Evolutionary conservation across 2,113 vertebrate genomes (phyloP).

Genomic region (Ochotona princeps): DNA sequence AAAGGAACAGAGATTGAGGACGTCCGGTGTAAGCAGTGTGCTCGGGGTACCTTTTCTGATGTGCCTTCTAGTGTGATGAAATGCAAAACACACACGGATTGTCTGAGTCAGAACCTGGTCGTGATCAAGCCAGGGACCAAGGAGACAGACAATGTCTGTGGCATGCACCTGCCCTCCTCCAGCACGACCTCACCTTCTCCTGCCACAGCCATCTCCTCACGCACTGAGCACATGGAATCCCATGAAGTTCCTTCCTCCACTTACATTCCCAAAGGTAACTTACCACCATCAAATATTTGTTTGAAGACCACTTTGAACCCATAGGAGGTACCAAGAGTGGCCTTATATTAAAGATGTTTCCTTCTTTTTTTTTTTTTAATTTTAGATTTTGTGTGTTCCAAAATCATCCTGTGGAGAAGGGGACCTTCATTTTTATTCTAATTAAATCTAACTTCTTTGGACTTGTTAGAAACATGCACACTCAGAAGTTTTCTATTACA

Average conservation of each 20-base stretch:
- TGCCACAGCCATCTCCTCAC: constrained; percentile 64
- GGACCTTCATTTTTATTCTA: not conserved
- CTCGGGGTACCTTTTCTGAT: constrained; percentile 93
- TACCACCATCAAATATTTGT: not conserved
- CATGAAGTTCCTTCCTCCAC: constrained; percentile 78
- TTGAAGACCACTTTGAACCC: constrained; percentile 12
- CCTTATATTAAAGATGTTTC: not conserved
- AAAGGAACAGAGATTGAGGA: constrained; percentile 92
- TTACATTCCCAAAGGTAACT: constrained; percentile 87
- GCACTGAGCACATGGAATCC: constrained; percentile 65
- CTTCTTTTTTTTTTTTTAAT: not conserved
- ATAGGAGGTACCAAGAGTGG: not conserved
- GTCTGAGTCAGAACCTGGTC: constrained; percentile 89
- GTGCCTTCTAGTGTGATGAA: constrained; percentile 89
- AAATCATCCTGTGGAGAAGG: constrained; percentile 14
- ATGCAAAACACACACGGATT: constrained; percentile 93
- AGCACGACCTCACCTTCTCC: constrained; percentile 72
- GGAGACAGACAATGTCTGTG: constrained; percentile 92
- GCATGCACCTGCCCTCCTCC: constrained; percentile 75
- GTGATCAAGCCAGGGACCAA: constrained; percentile 89
- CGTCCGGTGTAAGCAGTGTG: constrained; percentile 92
- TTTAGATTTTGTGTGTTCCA: not conserved
- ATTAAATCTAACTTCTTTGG: constrained; percentile 63
- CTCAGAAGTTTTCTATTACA: constrained; percentile 35
- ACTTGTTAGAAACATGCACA: constrained; percentile 47